phyloP scores from a whole-genome alignment of 2,888 invertebrate species.

The Unio delphinus region DNA sequence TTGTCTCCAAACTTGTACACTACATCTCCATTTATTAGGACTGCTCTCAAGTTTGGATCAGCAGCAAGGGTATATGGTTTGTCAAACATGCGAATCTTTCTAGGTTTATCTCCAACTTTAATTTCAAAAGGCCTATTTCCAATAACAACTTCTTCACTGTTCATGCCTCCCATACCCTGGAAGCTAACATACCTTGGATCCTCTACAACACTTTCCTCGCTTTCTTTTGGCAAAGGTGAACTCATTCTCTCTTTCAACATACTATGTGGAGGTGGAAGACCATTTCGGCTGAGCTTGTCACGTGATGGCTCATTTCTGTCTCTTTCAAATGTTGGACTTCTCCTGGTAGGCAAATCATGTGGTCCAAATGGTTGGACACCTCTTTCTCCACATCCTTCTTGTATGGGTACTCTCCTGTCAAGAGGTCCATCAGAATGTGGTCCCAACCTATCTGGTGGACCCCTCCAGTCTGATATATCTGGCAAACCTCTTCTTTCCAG shows the following conservation, averaged over 20 bases:
- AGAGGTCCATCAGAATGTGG: not conserved
- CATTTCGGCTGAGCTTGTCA: too few relatives aligned
- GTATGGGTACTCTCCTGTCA: not conserved
- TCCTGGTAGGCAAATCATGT: not conserved
- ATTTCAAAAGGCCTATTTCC: conserved; percentile 62
- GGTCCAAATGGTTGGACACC: conserved; percentile 2
- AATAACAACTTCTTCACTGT: conserved; percentile 61
- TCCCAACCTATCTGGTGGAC: not conserved
- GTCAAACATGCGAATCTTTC: conserved; percentile 33
- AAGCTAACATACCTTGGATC: conserved; percentile 55
- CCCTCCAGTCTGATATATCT: not conserved
- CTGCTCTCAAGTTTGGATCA: conserved; percentile 53
- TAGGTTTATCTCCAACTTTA: conserved; percentile 47
- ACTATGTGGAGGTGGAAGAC: too few relatives aligned
- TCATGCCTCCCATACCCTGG: conserved; percentile 47
- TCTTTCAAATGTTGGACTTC: too few relatives aligned
- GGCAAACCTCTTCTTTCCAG: conserved; percentile 6
- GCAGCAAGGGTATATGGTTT: conserved; percentile 44
- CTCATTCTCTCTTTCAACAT: too few relatives aligned
- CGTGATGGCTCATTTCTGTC: too few relatives aligned
- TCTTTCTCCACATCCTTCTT: not conserved
- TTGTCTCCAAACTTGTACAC: conserved; percentile 65
- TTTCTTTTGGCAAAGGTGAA: too few relatives aligned
- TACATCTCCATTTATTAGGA: conserved; percentile 56
- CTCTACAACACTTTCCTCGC: conserved; percentile 12